Conservation (phyloP, 2,888 invertebrate species). For the Fragum fragum region DNA sequence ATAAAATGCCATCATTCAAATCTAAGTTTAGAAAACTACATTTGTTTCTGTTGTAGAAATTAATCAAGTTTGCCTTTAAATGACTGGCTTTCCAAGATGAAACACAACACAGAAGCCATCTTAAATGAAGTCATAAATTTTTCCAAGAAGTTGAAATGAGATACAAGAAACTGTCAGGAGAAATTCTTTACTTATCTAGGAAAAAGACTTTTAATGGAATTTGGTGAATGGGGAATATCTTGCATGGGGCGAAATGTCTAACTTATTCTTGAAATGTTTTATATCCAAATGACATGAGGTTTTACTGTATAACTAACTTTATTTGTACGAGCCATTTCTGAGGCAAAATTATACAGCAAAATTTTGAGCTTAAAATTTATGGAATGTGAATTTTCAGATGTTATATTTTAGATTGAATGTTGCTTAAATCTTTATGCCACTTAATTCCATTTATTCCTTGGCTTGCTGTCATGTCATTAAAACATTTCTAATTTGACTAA, state of each 20-base stretch:
- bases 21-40: too few species aligned
- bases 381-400: too few species aligned
- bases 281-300: background rate
- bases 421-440: too few species aligned
- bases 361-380: too few species aligned
- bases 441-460: too few species aligned
- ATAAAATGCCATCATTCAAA: too few species aligned
- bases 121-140: slow-evolving; percentile 2
- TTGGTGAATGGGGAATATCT: slow-evolving; percentile 8
- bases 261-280: background rate
- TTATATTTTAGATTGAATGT: too few species aligned
- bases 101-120: background rate
- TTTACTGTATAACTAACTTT: too few species aligned
- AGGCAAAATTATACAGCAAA: too few species aligned
- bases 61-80: background rate
- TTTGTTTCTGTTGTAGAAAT: background rate
- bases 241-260: background rate
- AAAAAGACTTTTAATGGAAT: slow-evolving; percentile 23
- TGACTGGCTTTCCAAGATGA: background rate
- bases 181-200: slow-evolving; percentile 25
- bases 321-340: too few species aligned
- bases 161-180: background rate
- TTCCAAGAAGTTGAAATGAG: slow-evolving; percentile 3
- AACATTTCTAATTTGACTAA: too few species aligned
- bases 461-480: too few species aligned